Conservation (phyloP, 2,888 invertebrate genomes). For the Chaetogeoica ovagalla region DNA sequence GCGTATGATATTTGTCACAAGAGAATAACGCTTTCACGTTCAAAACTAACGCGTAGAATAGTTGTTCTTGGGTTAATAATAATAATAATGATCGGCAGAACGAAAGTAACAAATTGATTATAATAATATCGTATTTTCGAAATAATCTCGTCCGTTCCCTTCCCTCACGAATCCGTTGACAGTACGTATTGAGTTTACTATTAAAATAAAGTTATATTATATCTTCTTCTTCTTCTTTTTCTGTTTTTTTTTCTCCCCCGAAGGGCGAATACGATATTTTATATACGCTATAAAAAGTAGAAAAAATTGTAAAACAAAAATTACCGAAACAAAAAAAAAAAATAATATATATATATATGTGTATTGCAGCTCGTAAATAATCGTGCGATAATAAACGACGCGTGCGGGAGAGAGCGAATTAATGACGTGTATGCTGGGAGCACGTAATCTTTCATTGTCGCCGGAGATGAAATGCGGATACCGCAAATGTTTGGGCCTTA, state of each 20-base stretch:
- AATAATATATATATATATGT: neutral
- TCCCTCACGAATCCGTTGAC: neutral
- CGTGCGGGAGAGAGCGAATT: constrained; percentile 39
- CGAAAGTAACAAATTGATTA: constrained; percentile 3
- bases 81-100: too few species aligned
- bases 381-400: constrained; percentile 49
- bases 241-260: neutral
- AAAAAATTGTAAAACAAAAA: neutral
- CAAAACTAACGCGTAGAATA: too few species aligned
- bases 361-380: constrained; percentile 46
- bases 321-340: too few species aligned
- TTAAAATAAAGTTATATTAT: neutral
- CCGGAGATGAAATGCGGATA: constrained; percentile 39
- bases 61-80: too few species aligned
- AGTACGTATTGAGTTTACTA: constrained; percentile 17
- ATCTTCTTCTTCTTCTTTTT: neutral
- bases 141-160: neutral
- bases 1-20: too few species aligned
- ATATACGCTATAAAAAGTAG: neutral
- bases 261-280: neutral
- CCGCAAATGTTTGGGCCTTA: constrained; percentile 43
- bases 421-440: constrained; percentile 46
- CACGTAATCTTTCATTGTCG: constrained; percentile 48
- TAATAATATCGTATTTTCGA: neutral
- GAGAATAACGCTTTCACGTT: too few species aligned